Evolutionary conservation across 2,888 invertebrate species (phyloP).

Genomic region (Unio delphinus): DNA sequence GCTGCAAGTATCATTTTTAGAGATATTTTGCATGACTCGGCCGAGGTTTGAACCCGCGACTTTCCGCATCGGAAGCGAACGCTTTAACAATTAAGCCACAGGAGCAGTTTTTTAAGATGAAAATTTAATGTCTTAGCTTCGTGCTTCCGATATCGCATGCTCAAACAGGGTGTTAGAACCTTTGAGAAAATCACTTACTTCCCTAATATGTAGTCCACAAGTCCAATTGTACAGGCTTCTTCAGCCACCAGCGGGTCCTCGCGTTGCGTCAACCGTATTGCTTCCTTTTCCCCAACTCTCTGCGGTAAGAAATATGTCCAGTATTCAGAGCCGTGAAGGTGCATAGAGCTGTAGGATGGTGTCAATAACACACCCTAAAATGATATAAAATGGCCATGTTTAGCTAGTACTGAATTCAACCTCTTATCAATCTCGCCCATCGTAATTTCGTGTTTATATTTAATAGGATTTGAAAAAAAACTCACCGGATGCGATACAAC

Average conservation of each 20-base stretch:
- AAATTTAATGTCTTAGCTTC: no score
- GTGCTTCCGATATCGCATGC: no score
- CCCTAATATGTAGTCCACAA: conserved; percentile 5
- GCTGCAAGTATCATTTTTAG: no score
- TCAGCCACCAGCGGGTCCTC: conserved; percentile 3
- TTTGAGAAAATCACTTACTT: not conserved
- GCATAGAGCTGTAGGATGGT: conserved; percentile 25
- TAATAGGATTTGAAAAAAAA: not conserved
- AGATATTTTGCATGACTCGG: no score
- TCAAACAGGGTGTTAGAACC: no score
- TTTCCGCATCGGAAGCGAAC: no score
- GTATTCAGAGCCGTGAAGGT: conserved; percentile 24
- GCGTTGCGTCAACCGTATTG: conserved; percentile 3
- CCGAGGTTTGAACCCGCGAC: no score
- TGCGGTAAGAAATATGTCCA: conserved; percentile 21
- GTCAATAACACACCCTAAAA: conserved; percentile 19
- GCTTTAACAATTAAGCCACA: no score
- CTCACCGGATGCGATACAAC: conserved; percentile 16
- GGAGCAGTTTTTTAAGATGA: no score
- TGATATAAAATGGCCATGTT: not conserved
- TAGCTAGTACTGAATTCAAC: no score
- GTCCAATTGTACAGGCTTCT: conserved; percentile 2
- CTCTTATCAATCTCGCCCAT: no score
- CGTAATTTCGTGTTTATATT: no score
- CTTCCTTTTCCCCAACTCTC: conserved; percentile 14